These are phyloP conservation scores for Alligator mississippiensis DNA, from an alignment of 2,113 vertebrate genomes.

Conservation along the genomic window DNA sequence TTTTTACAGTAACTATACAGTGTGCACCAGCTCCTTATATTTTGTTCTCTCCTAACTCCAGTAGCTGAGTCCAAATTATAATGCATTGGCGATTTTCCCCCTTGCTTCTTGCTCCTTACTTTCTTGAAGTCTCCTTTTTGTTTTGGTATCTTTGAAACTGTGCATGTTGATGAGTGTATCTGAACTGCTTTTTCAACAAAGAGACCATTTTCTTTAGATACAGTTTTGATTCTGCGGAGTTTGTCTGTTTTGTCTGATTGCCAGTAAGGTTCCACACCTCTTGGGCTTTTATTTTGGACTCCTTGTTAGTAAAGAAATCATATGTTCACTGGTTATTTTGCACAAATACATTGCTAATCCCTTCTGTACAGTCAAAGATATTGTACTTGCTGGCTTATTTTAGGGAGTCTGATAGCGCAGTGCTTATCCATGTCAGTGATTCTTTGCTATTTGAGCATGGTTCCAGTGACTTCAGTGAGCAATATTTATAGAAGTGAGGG, in stretches of 20 bases:
- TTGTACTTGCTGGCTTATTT: background rate
- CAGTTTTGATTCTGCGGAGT: constrained; percentile 5
- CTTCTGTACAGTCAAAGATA: too few relatives aligned
- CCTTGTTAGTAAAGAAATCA: background rate
- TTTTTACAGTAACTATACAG: background rate
- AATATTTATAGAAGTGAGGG: background rate
- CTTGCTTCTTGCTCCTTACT: background rate
- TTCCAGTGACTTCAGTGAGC: background rate
- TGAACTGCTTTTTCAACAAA: background rate
- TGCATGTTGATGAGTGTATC: constrained; percentile 12
- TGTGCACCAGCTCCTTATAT: background rate
- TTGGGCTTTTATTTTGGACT: background rate
- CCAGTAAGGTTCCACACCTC: constrained; percentile 7
- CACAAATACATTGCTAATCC: background rate
- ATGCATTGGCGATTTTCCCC: background rate
- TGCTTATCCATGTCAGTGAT: background rate
- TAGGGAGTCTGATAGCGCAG: background rate
- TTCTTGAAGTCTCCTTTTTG: background rate
- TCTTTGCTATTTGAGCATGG: background rate
- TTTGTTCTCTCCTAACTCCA: background rate
- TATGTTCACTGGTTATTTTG: background rate
- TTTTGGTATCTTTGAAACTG: background rate
- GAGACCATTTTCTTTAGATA: background rate
- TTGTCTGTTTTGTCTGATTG: constrained; percentile 17
- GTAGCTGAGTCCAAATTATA: background rate